Evolutionary conservation across 2,113 vertebrate species (phyloP).

Genomic region (Orthonyx spaldingii): DNA sequence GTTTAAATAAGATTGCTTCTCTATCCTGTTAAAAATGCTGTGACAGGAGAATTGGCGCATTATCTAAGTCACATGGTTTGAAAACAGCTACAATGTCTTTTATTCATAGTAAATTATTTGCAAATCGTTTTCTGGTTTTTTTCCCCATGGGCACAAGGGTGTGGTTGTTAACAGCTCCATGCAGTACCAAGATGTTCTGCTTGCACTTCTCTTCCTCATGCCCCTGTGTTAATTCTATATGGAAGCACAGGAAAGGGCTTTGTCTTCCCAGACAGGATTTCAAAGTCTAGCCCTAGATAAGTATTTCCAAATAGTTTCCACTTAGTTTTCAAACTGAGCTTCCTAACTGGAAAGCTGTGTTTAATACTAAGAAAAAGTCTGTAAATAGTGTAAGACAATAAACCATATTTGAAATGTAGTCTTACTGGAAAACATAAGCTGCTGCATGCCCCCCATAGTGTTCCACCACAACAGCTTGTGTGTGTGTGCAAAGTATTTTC

Average conservation of each 20-base stretch:
- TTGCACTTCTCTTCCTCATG: not conserved
- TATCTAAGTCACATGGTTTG: not conserved
- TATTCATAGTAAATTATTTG: not conserved
- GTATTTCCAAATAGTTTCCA: not conserved
- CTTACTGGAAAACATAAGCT: not conserved
- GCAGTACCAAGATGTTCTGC: fast-evolving
- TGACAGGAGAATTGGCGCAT: not conserved
- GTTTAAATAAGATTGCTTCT: slow-evolving; percentile 2
- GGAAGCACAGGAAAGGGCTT: not conserved
- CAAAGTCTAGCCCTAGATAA: not conserved
- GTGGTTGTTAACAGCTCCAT: not conserved
- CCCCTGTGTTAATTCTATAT: not conserved
- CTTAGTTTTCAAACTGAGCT: not conserved
- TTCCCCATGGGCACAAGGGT: not conserved
- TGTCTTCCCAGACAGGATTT: not conserved
- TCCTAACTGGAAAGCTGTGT: not conserved
- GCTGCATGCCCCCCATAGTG: fast-evolving
- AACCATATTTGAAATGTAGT: not conserved
- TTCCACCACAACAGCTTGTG: not conserved
- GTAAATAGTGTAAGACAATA: not conserved
- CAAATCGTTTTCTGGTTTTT: not conserved
- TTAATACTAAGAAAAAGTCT: not conserved
- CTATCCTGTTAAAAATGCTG: not conserved
- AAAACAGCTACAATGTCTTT: not conserved
- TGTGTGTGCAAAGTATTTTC: not conserved